Conservation (phyloP, 1,140 invertebrate genomes). For the Leptopilina boulardi region DNA sequence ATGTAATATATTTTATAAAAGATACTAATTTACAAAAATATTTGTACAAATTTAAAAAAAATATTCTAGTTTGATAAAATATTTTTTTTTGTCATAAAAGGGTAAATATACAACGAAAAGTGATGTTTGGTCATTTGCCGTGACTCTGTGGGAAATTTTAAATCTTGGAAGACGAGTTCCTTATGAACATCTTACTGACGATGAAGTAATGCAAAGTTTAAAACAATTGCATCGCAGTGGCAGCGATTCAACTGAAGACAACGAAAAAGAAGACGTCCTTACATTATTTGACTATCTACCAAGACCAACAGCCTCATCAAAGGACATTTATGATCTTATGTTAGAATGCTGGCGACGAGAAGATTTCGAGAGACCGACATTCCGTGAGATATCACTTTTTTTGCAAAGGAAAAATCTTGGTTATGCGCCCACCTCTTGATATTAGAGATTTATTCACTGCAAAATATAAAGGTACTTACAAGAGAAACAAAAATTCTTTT, state of each 20-base stretch:
- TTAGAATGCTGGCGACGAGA: conserved; percentile 91
- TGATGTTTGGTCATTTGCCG: conserved; percentile 87
- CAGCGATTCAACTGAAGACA: conserved; percentile 56
- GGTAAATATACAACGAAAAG: conserved; percentile 86
- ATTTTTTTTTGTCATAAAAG: too few species aligned
- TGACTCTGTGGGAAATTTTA: conserved; percentile 87
- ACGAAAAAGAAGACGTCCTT: conserved; percentile 51
- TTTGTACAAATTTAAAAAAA: too few species aligned
- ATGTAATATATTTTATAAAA: conserved; percentile 55
- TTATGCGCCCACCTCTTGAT: conserved; percentile 81
- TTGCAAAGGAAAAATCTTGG: conserved; percentile 90
- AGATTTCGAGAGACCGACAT: conserved; percentile 87
- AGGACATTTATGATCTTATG: conserved; percentile 93
- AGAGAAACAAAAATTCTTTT: background rate
- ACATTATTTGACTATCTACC: conserved; percentile 80
- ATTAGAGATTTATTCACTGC: conserved; percentile 57
- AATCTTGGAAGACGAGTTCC: conserved; percentile 82
- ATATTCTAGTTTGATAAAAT: too few species aligned
- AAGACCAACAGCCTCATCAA: conserved; percentile 83
- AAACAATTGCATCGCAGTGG: conserved; percentile 79
- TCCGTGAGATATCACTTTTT: conserved; percentile 91
- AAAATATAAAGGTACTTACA: background rate
- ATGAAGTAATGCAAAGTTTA: conserved; percentile 83
- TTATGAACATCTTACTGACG: conserved; percentile 83
- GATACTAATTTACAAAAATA: too few species aligned